Evolutionary conservation across 2,888 invertebrate species (phyloP).

Genomic region (Heliconius ismenius): DNA sequence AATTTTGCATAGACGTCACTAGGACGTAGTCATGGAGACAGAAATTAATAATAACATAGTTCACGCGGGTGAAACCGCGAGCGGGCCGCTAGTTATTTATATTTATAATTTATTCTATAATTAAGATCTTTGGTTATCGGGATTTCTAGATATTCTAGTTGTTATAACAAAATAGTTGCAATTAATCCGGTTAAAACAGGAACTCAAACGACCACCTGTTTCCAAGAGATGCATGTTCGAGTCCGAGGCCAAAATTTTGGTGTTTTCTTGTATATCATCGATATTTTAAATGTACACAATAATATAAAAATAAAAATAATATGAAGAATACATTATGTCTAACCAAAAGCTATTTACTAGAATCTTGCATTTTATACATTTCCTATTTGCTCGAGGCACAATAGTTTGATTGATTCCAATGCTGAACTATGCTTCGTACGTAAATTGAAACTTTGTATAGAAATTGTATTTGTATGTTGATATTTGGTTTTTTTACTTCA

Average conservation of each 20-base stretch:
- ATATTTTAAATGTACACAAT: neutral
- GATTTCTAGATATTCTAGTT: too few relatives aligned
- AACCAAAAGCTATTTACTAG: slow-evolving; percentile 27
- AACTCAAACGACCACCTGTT: neutral
- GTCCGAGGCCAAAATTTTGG: neutral
- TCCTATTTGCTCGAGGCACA: slow-evolving; percentile 21
- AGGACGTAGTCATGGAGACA: too few relatives aligned
- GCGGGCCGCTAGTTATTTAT: too few relatives aligned
- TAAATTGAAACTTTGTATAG: slow-evolving; percentile 21
- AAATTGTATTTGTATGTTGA: slow-evolving; percentile 18
- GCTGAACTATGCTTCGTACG: slow-evolving; percentile 21
- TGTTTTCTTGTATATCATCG: too few relatives aligned
- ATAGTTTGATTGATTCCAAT: slow-evolving; percentile 31
- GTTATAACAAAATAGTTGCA: too few relatives aligned
- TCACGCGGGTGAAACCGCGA: too few relatives aligned
- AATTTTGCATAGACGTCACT: too few relatives aligned
- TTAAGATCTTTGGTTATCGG: too few relatives aligned
- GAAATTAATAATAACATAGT: too few relatives aligned
- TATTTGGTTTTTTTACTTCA: slow-evolving; percentile 2
- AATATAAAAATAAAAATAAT: neutral
- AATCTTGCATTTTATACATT: slow-evolving; percentile 29
- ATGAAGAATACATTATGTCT: slow-evolving; percentile 26
- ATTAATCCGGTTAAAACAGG: too few relatives aligned
- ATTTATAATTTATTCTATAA: too few relatives aligned
- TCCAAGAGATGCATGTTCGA: neutral